Evolutionary conservation across 2,888 invertebrate species (phyloP).

Genomic region (Tenthredo amoena): DNA sequence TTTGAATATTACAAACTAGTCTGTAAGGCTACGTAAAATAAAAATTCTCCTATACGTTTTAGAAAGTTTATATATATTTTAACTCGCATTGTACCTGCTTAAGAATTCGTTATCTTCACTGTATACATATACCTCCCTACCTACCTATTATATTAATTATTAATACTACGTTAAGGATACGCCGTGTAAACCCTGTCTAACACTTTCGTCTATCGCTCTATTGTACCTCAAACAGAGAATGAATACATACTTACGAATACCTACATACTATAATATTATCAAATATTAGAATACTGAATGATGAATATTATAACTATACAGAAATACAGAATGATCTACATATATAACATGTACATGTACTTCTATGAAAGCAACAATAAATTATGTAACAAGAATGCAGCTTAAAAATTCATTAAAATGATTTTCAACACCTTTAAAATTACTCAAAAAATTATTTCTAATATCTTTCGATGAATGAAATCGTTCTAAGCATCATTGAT

Average conservation of each 20-base stretch:
- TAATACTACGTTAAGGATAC: not conserved
- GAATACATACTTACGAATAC: not conserved
- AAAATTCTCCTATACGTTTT: constrained; percentile 1
- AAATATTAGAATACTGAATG: constrained; percentile 11
- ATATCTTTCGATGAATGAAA: not conserved
- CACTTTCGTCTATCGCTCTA: constrained; percentile 3
- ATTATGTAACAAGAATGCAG: constrained; percentile 16
- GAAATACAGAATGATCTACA: constrained; percentile 25
- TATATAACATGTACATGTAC: constrained; percentile 14
- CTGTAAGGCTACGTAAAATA: not conserved
- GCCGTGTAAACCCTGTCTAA: not conserved
- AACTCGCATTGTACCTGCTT: constrained; percentile 9
- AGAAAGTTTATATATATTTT: not conserved
- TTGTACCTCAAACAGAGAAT: not conserved
- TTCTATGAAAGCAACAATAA: constrained; percentile 36
- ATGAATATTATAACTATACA: constrained; percentile 30
- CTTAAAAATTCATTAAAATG: not conserved
- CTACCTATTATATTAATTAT: not conserved
- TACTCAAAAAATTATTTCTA: not conserved
- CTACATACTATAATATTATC: not conserved
- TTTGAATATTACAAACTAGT: not conserved
- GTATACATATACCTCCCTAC: not conserved
- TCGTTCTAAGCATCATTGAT: too few species aligned
- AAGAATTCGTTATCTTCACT: not conserved
- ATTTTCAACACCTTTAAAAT: not conserved